Conservation (phyloP, 2,113 vertebrate species). For the Malurus alboscapulatus region DNA sequence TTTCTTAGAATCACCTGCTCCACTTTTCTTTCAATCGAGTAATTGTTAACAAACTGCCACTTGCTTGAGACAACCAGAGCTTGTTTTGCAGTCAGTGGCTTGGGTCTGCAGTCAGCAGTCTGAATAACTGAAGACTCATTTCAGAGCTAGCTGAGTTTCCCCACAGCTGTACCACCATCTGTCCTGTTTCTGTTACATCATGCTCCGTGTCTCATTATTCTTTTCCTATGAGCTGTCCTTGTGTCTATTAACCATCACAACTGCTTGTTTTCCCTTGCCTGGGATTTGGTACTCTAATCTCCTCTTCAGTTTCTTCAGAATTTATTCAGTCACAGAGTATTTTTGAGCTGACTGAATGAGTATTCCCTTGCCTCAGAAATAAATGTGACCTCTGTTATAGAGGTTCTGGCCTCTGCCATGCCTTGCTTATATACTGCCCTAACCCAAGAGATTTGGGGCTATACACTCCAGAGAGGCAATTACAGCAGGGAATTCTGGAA, state of each 20-base stretch:
- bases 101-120: background rate
- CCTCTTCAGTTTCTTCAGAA: slow-evolving; percentile 33
- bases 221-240: slow-evolving; percentile 64
- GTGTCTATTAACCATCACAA: slow-evolving; percentile 62
- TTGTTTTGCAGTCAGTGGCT: background rate
- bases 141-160: slow-evolving; percentile 41
- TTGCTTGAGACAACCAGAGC: background rate
- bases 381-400: background rate
- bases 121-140: slow-evolving; percentile 36
- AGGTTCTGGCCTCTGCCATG: background rate
- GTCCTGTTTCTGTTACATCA: slow-evolving; percentile 61
- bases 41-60: slow-evolving; percentile 24
- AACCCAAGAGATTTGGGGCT: background rate
- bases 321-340: slow-evolving; percentile 26
- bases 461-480: background rate
- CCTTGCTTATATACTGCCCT: background rate
- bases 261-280: slow-evolving; percentile 62
- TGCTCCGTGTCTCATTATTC: slow-evolving; percentile 61
- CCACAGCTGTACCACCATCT: slow-evolving; percentile 59
- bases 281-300: slow-evolving; percentile 21
- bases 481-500: background rate
- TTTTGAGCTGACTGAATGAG: background rate
- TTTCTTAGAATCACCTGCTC: slow-evolving; percentile 29
- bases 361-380: background rate
- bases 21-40: background rate